These are phyloP conservation scores for Prosapia bicincta DNA, from an alignment of 2,888 invertebrate species.

Conservation along the genomic window DNA sequence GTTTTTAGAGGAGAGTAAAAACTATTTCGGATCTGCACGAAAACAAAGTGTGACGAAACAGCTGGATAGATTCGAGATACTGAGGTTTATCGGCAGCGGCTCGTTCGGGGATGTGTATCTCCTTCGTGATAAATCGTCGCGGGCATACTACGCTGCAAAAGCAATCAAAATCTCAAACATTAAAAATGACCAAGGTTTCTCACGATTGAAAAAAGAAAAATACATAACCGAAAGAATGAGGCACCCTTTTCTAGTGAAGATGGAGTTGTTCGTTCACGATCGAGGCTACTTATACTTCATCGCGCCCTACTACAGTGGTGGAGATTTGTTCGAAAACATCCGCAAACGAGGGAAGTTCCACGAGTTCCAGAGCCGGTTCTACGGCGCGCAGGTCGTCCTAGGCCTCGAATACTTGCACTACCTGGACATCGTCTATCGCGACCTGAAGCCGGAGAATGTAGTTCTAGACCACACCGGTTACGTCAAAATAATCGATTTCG, in stretches of 20 bases:
- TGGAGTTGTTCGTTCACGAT: slow-evolving; percentile 47
- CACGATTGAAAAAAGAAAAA: not conserved
- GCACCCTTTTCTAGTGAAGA: not conserved
- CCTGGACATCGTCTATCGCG: slow-evolving; percentile 83
- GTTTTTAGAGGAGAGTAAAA: not conserved
- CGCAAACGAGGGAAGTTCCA: slow-evolving; percentile 57
- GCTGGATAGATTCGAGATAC: not conserved
- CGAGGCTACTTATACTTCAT: slow-evolving; percentile 80
- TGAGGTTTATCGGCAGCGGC: not conserved
- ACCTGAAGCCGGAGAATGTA: slow-evolving; percentile 91
- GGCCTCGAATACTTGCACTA: slow-evolving; percentile 90
- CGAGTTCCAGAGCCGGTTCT: slow-evolving; percentile 73
- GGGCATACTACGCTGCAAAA: not conserved
- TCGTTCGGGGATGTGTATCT: not conserved
- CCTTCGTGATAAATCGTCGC: not conserved
- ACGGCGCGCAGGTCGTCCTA: slow-evolving; percentile 85
- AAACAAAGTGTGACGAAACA: not conserved
- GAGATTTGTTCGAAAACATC: slow-evolving; percentile 82
- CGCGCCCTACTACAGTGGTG: slow-evolving; percentile 81
- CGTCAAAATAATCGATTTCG: slow-evolving; percentile 89
- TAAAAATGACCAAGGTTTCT: not conserved
- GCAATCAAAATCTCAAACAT: not conserved
- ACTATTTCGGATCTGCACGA: not conserved
- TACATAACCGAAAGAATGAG: not conserved
- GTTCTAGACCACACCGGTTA: slow-evolving; percentile 76